Base-by-base conservation (phyloP, 2,797 vertebrate genomes). In the Anguilla anguilla region DNA sequence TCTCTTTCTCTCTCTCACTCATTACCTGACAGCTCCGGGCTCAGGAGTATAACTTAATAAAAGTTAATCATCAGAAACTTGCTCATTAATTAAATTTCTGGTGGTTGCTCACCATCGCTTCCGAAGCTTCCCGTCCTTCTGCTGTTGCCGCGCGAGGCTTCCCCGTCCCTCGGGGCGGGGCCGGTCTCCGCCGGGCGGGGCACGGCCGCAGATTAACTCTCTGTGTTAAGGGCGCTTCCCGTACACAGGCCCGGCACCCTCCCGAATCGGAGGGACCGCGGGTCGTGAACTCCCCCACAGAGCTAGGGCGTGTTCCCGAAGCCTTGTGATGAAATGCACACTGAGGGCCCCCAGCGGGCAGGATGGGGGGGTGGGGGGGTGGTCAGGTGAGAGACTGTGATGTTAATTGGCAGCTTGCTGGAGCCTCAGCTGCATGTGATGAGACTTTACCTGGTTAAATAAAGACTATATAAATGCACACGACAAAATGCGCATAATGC, bases 31-130 rank as follows among this genome's bases (percentile, higher is more conserved):
- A 93, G 92, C 94, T 94, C 87, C 91, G 90, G 94, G 94, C 95
- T 95, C 94, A 92, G 93, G 94, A 95, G 94, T 95, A 95, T 95
- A 93, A 92, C 94, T 96, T 96, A 94, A 96, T 95, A 96, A 96
- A 96, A 95, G 93, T 95, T 96, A 96, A 96, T 96, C 95, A 96
- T 95, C 95, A 94, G 94, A 96, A 96, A 95, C 95, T 95, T 96
- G 94, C 94, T 96, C 95, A 96, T 96, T 96, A 96, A 96, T 96
- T 96, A 96, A 92, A 94, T 93, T 94, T 95, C 89, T 91, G 87
- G 92, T 92, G 92, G 90, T 90, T 91, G 92, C 88, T 91, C 93
- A 91, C 86, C 88, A 83, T 69, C 88, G 64, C 87, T 89, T 85
- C 61, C 67, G 55, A 57, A 69, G 57, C 31, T 39, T 51, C 51